Evolutionary conservation across 30 jellyfish, hydroid and myxozoan genomes (phyloP), one percentile per base, ranked within the genome.

Genomic region (Clytia hemisphaerica): DNA sequence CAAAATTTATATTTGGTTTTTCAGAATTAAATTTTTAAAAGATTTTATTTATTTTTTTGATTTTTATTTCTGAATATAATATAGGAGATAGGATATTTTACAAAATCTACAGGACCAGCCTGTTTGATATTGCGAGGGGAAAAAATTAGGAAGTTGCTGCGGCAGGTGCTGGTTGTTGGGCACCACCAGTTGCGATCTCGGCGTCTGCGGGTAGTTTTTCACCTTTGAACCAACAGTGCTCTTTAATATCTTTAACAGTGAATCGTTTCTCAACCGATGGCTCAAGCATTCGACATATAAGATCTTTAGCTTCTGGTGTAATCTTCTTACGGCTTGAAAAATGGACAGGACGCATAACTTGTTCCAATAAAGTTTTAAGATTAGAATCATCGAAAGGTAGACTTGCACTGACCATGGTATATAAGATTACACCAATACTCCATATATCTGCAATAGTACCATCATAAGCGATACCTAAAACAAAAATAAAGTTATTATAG

Each of bases 331-430:
- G 76, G 58, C 93, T 55, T 26, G 98, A 89, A 45, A 80, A 89
- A 60, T 89, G 98, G 44, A 89, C 94, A 33, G 95, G 94, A 21
- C 93, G 88, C 95, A 82, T 89, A 12, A 89, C 98, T 79, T 89
- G 98, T 29, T 89, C 98, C 64, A 89, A 80, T 58, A 89, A 79
- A 60, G 98, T 89, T 45, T 89, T 89, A 78, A 89, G 71, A 61
- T 89, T 91, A 19, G 98, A 89, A 58, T 89, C 98, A 54, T 89
- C 98, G 51, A 89, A 89, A 19, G 98, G 98, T 65, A 89, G 72
- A 66, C 98, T 89, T 14, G 98, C 98, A 55, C 94, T 89, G 38
- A 89, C 98, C 98, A 89, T 89, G 42, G 98, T 89, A 48, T 83
- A 89, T 54, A 89, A 73, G 2, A 89, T 95, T 6, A 89, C 98